phyloP scores from a whole-genome alignment of 1,140 invertebrate species.

The Tribolium castaneum region DNA sequence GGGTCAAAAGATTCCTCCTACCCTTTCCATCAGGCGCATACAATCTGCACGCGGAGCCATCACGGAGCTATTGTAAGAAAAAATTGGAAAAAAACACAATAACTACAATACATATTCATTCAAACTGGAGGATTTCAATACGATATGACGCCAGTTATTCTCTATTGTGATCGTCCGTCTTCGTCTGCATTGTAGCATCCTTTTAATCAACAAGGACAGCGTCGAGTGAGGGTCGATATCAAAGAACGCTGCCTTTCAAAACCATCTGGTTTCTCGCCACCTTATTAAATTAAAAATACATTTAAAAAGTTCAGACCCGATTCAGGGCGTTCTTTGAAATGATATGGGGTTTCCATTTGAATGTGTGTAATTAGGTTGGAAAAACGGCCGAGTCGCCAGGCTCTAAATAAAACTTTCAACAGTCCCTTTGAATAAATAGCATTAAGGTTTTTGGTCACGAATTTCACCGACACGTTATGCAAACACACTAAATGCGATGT shows the following conservation, averaged over 20 bases:
- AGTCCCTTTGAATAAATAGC: conserved; percentile 30
- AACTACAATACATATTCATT: conserved; percentile 33
- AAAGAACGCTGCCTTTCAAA: conserved; percentile 20
- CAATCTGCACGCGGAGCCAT: conserved; percentile 16
- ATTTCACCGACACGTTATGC: conserved; percentile 31
- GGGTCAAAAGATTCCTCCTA: conserved; percentile 31
- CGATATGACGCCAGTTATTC: conserved; percentile 34
- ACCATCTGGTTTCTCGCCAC: conserved; percentile 32
- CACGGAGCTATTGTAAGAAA: conserved; percentile 29
- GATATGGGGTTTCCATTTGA: conserved; percentile 28
- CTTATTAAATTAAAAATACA: conserved; percentile 36
- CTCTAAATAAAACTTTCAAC: conserved; percentile 34
- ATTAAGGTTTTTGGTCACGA: conserved; percentile 35
- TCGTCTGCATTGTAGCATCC: conserved; percentile 6
- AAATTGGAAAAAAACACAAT: conserved; percentile 34
- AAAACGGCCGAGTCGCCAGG: background rate
- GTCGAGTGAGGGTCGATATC: conserved; percentile 25
- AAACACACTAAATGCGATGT: conserved; percentile 27
- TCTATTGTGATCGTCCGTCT: conserved; percentile 23
- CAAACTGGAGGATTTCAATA: conserved; percentile 26
- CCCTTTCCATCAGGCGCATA: conserved; percentile 23
- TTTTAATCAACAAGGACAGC: conserved; percentile 27
- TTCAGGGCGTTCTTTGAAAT: conserved; percentile 9
- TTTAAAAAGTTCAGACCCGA: conserved; percentile 27
- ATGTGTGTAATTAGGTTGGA: conserved; percentile 32